A percentile compares a stretch with the other conserved stretches of the same genome.
Evolutionary conservation across 2,113 vertebrate genomes (phyloP).

Genomic region (Grus americana): DNA sequence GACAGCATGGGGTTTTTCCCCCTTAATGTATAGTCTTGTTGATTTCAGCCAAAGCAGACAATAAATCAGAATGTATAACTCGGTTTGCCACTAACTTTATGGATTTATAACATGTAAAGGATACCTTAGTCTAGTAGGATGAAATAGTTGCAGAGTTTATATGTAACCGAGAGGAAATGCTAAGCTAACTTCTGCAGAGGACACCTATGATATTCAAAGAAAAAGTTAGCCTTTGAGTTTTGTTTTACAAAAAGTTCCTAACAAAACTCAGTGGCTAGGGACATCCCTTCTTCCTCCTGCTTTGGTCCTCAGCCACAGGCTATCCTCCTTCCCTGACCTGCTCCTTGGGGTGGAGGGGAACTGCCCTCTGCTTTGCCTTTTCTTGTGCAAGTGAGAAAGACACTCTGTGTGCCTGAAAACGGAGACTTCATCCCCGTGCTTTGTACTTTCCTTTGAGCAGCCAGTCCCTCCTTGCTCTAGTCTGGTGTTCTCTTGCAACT

Average conservation of each 20-base stretch:
- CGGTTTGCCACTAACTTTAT: conserved; percentile 52
- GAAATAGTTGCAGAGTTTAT: conserved; percentile 13
- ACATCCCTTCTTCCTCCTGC: background rate
- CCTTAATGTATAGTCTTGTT: conserved; percentile 70
- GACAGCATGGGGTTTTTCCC: background rate
- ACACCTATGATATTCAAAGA: background rate
- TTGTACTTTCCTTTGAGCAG: background rate
- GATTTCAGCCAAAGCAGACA: conserved; percentile 64
- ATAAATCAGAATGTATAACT: conserved; percentile 66
- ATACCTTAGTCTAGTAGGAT: background rate
- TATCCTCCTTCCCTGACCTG: background rate
- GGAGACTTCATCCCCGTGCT: background rate
- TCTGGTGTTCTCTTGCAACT: background rate
- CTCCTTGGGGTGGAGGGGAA: background rate
- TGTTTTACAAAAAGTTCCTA: background rate
- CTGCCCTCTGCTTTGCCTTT: background rate
- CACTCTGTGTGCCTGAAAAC: background rate
- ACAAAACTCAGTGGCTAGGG: background rate
- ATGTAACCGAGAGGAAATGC: background rate
- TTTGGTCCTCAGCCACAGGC: background rate
- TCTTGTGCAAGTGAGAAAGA: background rate
- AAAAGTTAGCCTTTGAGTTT: background rate
- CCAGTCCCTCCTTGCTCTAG: background rate
- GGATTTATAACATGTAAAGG: conserved; percentile 21
- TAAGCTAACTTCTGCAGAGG: background rate